These are phyloP conservation scores for Onychomys leucogaster DNA, from an alignment of 2,797 vertebrate species.

Conservation along the genomic window DNA sequence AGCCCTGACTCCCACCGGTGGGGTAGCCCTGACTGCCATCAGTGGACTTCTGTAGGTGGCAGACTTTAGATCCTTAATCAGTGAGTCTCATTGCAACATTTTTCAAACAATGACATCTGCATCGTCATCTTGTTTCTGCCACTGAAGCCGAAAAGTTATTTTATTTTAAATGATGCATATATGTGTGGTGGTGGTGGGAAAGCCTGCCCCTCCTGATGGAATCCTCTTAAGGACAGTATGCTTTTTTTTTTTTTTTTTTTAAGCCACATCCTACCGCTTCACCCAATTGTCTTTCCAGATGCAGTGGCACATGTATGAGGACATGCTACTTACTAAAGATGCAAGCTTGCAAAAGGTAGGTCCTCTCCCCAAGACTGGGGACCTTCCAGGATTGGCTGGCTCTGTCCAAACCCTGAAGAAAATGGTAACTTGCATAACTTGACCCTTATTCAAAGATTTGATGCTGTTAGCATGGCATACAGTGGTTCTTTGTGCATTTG, in stretches of 20 bases:
- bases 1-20: no score
- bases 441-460: not conserved
- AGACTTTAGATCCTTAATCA: not conserved
- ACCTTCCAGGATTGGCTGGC: not conserved
- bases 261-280: not conserved
- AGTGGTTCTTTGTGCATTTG: not conserved
- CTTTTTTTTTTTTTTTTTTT: not conserved
- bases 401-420: not conserved
- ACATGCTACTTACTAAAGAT: slow-evolving; percentile 89
- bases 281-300: slow-evolving; percentile 85
- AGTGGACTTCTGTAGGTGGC: not conserved
- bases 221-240: not conserved
- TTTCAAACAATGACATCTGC: not conserved
- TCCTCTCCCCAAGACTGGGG: not conserved
- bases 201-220: not conserved
- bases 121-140: not conserved
- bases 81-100: not conserved
- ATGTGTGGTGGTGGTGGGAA: not conserved
- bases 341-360: slow-evolving; percentile 90
- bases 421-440: not conserved
- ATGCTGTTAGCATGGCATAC: not conserved
- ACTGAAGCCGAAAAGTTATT: not conserved
- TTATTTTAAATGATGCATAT: not conserved
- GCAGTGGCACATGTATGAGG: slow-evolving; percentile 90
- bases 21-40: not conserved